Base-by-base conservation (phyloP, 2,888 invertebrate genomes). In the Saturnia pavonia region DNA sequence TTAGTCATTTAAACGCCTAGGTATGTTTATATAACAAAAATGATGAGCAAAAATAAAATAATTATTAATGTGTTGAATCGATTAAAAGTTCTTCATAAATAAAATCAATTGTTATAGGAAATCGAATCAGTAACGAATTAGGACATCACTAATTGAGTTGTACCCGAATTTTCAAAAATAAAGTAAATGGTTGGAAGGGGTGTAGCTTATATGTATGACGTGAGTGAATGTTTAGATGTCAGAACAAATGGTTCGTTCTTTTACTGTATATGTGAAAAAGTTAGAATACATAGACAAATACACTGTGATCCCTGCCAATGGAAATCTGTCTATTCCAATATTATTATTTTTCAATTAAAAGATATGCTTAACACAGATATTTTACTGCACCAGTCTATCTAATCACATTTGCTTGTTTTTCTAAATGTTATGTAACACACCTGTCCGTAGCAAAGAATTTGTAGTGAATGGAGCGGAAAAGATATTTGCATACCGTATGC, bases 401-500 rank as follows among this genome's bases (percentile, higher is more conserved):
- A 68, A 40, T 27, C 12, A 54, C 19, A 27, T 51, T 54, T 19
- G 11, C n/a, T 14, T 11, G 12, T 51, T 67, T 22, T 45, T 16
- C 3, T 25, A 25, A 40, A 19, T 0, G 0, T 14, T 40, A 40
- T 3, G 25, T 25, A 27, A 40, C n/a, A n/a, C 63, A 65, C 65
- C 65, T 65, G 65, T 63, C 19, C 34, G n/a, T 19, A 40, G 11
- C 8, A 40, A 65, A 40, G n/a, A 14, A 60, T 60, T n/a, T 40
- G 40, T n/a, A 40, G 40, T 6, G 65, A 65, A 40, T 40, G 40
- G 63, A 65, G 40, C 40, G 65, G 27, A 66, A 70, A 70, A 27
- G 22, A 65, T 51, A 66, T 66, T 70, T 67, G 67, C 27, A 19
- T 66, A 42, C 27, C 51, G 43, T 69, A 19, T 16, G 51, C 42